Evolutionary conservation across 1,140 invertebrate species (phyloP).

Genomic region (Drosophila repletoides): DNA sequence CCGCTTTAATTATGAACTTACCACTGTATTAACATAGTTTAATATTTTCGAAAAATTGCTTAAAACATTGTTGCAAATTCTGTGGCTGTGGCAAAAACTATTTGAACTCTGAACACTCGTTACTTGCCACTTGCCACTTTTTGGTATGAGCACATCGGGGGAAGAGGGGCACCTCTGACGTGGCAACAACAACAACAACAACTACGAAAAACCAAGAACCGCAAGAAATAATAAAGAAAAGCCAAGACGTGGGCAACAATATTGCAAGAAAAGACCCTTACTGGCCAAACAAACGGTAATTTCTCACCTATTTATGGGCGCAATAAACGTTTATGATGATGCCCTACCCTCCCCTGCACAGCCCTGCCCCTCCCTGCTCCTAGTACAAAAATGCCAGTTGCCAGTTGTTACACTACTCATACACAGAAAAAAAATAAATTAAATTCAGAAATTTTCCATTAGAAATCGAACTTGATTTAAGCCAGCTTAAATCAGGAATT

Average conservation of each 20-base stretch:
- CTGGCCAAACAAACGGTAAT: slow-evolving; percentile 65
- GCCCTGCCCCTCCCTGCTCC: neutral
- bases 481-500: too few relatives aligned
- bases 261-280: slow-evolving; percentile 47
- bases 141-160: too few relatives aligned
- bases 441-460: too few relatives aligned
- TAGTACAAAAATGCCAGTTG: too few relatives aligned
- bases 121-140: slow-evolving; percentile 15
- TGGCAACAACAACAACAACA: slow-evolving; percentile 4
- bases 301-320: slow-evolving; percentile 76
- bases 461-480: too few relatives aligned
- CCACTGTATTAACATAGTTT: slow-evolving; percentile 45
- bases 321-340: slow-evolving; percentile 79
- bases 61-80: slow-evolving; percentile 25
- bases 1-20: too few relatives aligned
- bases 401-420: neutral
- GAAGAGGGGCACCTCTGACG: slow-evolving; percentile 8
- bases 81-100: slow-evolving; percentile 36
- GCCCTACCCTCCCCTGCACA: slow-evolving; percentile 15
- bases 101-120: slow-evolving; percentile 15
- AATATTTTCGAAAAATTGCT: slow-evolving; percentile 40
- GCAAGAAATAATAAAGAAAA: slow-evolving; percentile 64
- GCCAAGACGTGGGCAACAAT: slow-evolving; percentile 61
- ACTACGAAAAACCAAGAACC: too few relatives aligned
- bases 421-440: too few relatives aligned